phyloP scores from a whole-genome alignment of 2,113 vertebrate species.

The Pseudorasbora parva region DNA sequence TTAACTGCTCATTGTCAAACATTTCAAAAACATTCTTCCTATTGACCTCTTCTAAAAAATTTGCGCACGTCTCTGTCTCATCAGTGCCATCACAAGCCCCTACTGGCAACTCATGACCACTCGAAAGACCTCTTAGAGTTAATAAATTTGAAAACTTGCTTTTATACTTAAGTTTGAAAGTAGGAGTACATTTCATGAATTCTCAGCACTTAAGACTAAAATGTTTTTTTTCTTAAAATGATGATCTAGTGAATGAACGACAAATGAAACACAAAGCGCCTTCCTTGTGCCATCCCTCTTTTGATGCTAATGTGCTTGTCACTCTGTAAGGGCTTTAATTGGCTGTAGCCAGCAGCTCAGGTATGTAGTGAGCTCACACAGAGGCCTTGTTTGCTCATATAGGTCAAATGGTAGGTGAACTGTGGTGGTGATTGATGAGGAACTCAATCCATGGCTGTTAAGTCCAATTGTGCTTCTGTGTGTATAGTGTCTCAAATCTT shows the following conservation, averaged over 20 bases:
- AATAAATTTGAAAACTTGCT: no score
- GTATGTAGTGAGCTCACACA: constrained; percentile 67
- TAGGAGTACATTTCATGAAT: no score
- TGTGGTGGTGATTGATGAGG: constrained; percentile 66
- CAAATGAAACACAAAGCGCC: constrained; percentile 24
- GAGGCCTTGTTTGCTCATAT: constrained; percentile 69
- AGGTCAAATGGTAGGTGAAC: constrained; percentile 66
- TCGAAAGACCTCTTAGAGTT: no score
- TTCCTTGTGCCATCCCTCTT: constrained; percentile 20
- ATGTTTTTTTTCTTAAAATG: neutral
- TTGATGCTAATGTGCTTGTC: constrained; percentile 36
- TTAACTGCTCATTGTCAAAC: no score
- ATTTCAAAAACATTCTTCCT: no score
- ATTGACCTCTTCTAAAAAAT: no score
- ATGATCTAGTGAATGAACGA: neutral
- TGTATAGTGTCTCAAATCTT: constrained; percentile 24
- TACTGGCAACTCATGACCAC: no score
- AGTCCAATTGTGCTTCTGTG: constrained; percentile 41
- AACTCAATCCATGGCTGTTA: constrained; percentile 23
- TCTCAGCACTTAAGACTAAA: no score
- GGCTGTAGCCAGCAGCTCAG: constrained; percentile 21
- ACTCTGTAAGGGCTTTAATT: constrained; percentile 13
- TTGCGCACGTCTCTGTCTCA: no score
- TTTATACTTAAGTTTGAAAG: no score
- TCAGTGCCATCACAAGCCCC: no score